Percentiles rank a stretch among this genome's conserved stretches.
phyloP scores from a whole-genome alignment of 2,888 invertebrate genomes.

The Caenorhabditis sp. region DNA sequence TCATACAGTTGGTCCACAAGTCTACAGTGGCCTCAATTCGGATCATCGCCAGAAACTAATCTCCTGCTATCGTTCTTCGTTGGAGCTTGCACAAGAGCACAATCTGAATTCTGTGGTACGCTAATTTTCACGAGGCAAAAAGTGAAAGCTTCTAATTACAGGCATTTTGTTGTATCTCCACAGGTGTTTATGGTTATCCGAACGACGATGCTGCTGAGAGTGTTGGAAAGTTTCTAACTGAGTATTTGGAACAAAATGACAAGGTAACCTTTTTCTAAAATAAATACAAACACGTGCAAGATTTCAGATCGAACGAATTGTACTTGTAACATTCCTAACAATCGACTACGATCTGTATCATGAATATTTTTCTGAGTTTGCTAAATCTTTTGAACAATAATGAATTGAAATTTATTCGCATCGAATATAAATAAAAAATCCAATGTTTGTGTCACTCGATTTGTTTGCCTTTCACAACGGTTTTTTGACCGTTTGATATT shows the following conservation, averaged over 20 bases:
- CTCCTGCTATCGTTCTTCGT: constrained; percentile 80
- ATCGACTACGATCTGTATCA: constrained; percentile 38
- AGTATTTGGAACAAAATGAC: constrained; percentile 24
- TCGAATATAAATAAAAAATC: background rate
- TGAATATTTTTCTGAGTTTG: constrained; percentile 26
- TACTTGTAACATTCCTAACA: constrained; percentile 38
- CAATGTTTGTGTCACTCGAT: background rate
- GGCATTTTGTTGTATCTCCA: constrained; percentile 88
- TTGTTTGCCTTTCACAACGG: background rate
- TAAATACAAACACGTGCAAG: too few species aligned
- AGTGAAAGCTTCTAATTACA: constrained; percentile 58
- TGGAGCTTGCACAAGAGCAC: constrained; percentile 74
- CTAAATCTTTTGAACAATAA: constrained; percentile 4
- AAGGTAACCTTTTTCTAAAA: constrained; percentile 13
- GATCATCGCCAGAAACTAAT: constrained; percentile 78
- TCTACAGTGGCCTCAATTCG: constrained; percentile 18
- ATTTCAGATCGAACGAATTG: constrained; percentile 45
- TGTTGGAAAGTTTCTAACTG: constrained; percentile 35
- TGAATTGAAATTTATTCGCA: too few species aligned
- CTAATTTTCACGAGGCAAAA: constrained; percentile 8
- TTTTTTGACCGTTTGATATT: constrained; percentile 4
- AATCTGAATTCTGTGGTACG: constrained; percentile 78
- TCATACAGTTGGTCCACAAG: constrained; percentile 84
- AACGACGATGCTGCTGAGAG: constrained; percentile 78
- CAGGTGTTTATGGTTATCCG: constrained; percentile 89